Evolutionary conservation across 2,888 invertebrate species (phyloP), one percentile per base, ranked within the genome.

Genomic region (Serrognathus titanus): DNA sequence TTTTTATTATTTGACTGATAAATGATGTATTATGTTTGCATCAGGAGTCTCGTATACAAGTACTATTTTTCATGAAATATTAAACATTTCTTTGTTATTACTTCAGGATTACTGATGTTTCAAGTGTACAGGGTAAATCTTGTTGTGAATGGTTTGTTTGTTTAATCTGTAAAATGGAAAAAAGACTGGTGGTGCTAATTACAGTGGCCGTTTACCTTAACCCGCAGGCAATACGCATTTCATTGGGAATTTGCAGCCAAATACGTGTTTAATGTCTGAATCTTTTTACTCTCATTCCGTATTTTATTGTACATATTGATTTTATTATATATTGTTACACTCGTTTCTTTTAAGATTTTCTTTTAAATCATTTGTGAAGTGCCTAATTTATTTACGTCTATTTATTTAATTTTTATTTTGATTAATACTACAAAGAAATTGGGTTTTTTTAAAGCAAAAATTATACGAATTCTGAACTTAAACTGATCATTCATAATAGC

Each of bases 171-270:
- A 43, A 16, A 31, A 20, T 53, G 39, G 38, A 41, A 40, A 48
- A 48, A 13, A 53, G 54, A 54, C 54, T 49, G 35, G 48, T 54
- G 54, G 54, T 54, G 54, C 54, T 54, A 54, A 54, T 13, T 49
- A 36, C 41, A 8, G 11, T 49, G 49, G 43, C 12, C 46, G n/a
- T 43, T 51, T 43, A 31, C 40, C 41, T 39, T 51, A 40, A 41
- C 43, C 20, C 41, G 37, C 35, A 48, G 43, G 13, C 20, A 16
- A 20, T 43, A 43, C 43, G 13, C 20, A 9, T 43, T 43, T 43
- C 20, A 43, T 9, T 9, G 13, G 9, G 43, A 16, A 16, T 3
- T 16, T 43, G 13, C 43, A n/a, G 20, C 10, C 20, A 43, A 10
- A 16, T 43, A 31, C 24, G 24, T 43, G 20, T 10, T 43, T 43